These are phyloP conservation scores for Eupithecia subumbrata DNA, from an alignment of 2,888 invertebrate genomes.

Conservation along the genomic window DNA sequence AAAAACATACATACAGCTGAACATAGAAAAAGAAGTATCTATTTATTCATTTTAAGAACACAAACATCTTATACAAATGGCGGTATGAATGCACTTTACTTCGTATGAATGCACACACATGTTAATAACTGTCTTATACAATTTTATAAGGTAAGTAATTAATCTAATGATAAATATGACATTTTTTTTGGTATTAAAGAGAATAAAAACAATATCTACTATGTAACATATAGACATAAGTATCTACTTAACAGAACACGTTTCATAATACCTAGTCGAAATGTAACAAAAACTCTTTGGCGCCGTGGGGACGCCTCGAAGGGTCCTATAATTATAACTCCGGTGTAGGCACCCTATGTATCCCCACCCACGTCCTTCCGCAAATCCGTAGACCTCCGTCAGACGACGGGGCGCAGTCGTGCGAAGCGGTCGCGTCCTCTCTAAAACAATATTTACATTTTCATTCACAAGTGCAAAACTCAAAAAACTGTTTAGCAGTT, in stretches of 20 bases:
- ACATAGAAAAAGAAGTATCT: too few relatives aligned
- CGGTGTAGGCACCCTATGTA: not conserved
- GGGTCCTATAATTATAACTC: not conserved
- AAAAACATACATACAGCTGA: too few relatives aligned
- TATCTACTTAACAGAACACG: too few relatives aligned
- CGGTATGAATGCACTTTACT: too few relatives aligned
- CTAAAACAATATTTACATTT: slow-evolving; percentile 3
- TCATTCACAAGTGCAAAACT: not conserved
- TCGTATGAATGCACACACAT: too few relatives aligned
- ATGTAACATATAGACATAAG: too few relatives aligned
- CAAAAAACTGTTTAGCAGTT: not conserved
- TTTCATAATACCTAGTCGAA: not conserved
- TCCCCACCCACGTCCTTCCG: not conserved
- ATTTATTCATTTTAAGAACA: too few relatives aligned
- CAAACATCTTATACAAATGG: too few relatives aligned
- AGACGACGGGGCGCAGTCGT: not conserved
- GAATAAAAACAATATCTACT: not conserved
- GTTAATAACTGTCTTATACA: too few relatives aligned
- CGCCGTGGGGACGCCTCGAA: not conserved
- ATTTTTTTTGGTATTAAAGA: not conserved
- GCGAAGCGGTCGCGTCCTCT: not conserved
- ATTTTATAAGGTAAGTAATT: too few relatives aligned
- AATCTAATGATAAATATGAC: too few relatives aligned
- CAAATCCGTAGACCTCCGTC: not conserved
- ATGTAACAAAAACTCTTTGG: not conserved